Evolutionary conservation across 2,797 vertebrate genomes (phyloP), one percentile per base, ranked within the genome.

Genomic region (Spea hammondii): DNA sequence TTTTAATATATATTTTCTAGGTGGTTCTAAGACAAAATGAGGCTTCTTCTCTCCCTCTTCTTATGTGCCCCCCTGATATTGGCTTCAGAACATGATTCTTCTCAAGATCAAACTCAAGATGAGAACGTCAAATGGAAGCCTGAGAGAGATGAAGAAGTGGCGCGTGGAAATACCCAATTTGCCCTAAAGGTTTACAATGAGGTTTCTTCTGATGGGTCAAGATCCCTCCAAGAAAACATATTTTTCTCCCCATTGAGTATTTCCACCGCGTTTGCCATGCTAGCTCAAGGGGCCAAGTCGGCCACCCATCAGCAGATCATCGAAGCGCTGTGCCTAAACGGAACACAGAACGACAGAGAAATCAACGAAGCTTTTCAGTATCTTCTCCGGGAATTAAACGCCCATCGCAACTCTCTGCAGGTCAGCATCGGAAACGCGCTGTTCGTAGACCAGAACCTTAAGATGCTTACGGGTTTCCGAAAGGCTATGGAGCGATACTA

Each of bases 181-280:
- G 59, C 57, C 4, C 4, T 78, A 6, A 48, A 44, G 2, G 5
- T 78, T 6, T 78, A 65, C 14, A 65, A 71, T 17, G 0, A 11
- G 0, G 4, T 71, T 2, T 64, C 69, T 47, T 32, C 60, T 14
- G 32, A 14, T 10, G n/a, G 14, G 4, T 48, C 50, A 10, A 51
- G 9, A 64, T 6, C 59, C 12, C 45, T 14, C 8, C 94, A 97
- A n/a, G 85, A 92, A 50, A 98, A 97, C 64, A 87, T 97, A 10
- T 88, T 97, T 69, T 92, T 96, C 83, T 97, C 96, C 1, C 96
- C 96, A 0, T 66, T 97, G 51, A 93, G 95, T 6, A 75, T 97
- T 78, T 94, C 94, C 11, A 86, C 89, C 54, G 87, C 89, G 50
- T 91, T 97, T 80, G 88, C 89, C 0, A 84, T 89, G 74, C 88